Conservation (phyloP, 2,888 invertebrate species). For the Idaea biselata region DNA sequence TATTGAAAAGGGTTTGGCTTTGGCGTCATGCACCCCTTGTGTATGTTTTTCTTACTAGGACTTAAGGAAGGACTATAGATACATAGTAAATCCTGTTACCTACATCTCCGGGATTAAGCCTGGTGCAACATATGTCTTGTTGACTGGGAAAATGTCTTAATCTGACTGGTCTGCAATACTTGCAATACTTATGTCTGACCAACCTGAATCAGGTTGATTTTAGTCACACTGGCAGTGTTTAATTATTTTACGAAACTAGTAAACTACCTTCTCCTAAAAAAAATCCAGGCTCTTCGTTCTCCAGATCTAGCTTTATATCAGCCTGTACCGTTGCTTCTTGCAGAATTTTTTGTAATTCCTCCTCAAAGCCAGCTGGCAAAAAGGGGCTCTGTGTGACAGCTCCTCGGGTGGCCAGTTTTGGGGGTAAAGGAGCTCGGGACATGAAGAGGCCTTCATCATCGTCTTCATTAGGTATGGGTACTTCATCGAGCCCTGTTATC, state of each 20-base stretch:
- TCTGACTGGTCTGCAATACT: too few species aligned
- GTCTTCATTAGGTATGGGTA: slow-evolving; percentile 72
- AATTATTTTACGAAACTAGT: too few species aligned
- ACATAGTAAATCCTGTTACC: too few species aligned
- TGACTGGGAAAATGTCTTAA: too few species aligned
- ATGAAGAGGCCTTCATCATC: slow-evolving; percentile 83
- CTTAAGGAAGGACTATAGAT: too few species aligned
- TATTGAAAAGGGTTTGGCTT: too few species aligned
- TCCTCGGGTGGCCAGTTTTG: slow-evolving; percentile 86
- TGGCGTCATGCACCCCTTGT: too few species aligned
- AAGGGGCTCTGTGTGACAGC: slow-evolving; percentile 91
- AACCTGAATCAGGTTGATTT: too few species aligned
- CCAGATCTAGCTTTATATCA: slow-evolving; percentile 64
- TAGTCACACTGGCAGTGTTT: background rate
- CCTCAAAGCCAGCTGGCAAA: slow-evolving; percentile 91
- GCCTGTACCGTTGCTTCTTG: slow-evolving; percentile 52
- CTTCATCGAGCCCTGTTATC: slow-evolving; percentile 82
- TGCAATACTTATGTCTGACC: too few species aligned
- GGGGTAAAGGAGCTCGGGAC: slow-evolving; percentile 87
- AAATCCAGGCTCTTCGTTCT: slow-evolving; percentile 64
- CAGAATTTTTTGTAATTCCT: slow-evolving; percentile 72
- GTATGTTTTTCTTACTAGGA: too few species aligned
- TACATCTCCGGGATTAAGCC: too few species aligned
- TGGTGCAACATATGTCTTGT: too few species aligned
- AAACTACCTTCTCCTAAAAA: slow-evolving; percentile 74